phyloP scores from a whole-genome alignment of 2,113 vertebrate species.

The Aythya baeri region DNA sequence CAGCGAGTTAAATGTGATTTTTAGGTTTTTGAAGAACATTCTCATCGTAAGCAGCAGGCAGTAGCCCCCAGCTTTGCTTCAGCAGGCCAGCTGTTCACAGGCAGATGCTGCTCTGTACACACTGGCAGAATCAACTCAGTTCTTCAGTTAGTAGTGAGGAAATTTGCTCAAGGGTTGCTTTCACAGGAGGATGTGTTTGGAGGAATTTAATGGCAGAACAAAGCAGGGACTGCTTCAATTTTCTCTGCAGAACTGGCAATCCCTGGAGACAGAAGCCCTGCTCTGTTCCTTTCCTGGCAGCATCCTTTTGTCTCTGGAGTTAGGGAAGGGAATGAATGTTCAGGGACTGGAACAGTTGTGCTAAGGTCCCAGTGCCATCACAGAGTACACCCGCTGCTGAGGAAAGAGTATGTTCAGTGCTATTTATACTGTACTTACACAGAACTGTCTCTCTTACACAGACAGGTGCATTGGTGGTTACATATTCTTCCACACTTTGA shows the following conservation, averaged over 20 bases:
- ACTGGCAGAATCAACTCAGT: neutral
- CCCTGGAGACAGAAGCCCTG: neutral
- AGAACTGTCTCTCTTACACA: neutral
- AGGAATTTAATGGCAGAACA: constrained; percentile 12
- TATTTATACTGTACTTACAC: neutral
- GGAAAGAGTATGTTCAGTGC: neutral
- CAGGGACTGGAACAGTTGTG: neutral
- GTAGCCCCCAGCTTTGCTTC: constrained; percentile 21
- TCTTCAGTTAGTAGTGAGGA: neutral
- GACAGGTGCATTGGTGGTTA: neutral
- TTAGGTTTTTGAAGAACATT: neutral
- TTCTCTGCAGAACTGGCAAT: neutral
- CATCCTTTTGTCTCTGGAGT: neutral
- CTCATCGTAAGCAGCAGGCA: neutral
- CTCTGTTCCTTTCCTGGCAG: constrained; percentile 24
- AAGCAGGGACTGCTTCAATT: constrained; percentile 22
- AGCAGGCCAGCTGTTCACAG: constrained; percentile 42
- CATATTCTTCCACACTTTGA: neutral
- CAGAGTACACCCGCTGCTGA: neutral
- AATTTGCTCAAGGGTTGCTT: constrained; percentile 17
- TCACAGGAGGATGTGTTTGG: neutral
- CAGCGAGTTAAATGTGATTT: neutral
- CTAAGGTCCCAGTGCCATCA: neutral
- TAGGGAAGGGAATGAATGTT: neutral
- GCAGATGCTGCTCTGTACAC: constrained; percentile 59